phyloP scores from a whole-genome alignment of 2,888 invertebrate species.

The Rhaphigaster nebulosa region DNA sequence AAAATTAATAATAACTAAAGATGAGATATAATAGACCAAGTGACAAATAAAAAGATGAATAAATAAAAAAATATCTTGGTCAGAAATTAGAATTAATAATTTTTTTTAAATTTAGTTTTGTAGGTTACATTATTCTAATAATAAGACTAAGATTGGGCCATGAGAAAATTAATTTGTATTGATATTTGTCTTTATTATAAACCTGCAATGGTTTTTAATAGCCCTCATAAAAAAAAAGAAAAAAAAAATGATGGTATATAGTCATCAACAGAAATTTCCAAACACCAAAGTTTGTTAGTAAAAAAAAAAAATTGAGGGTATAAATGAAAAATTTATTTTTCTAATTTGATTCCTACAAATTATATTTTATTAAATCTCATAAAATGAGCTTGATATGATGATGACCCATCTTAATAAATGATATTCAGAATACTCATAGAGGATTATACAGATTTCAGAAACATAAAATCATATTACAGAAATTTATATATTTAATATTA shows the following conservation, averaged over 20 bases:
- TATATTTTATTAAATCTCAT: background rate
- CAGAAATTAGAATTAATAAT: background rate
- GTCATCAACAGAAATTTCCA: background rate
- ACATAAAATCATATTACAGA: too few species aligned
- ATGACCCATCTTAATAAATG: background rate
- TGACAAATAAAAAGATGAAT: background rate
- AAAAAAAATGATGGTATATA: background rate
- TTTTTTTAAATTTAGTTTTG: background rate
- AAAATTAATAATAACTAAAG: background rate
- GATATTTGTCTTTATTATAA: background rate
- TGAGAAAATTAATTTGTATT: background rate
- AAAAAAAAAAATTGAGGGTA: background rate
- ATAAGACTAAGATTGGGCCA: background rate
- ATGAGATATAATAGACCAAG: background rate
- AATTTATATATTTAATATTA: too few species aligned
- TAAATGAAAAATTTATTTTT: background rate
- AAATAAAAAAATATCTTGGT: background rate
- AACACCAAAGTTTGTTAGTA: background rate
- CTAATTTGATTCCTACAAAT: background rate
- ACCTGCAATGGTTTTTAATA: background rate
- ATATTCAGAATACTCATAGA: background rate
- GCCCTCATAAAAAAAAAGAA: background rate
- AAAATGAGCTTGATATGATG: background rate
- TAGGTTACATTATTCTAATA: background rate
- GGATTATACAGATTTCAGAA: background rate